Conservation (phyloP, 2,888 invertebrate genomes). For the Eumacrocentrus americanus region DNA sequence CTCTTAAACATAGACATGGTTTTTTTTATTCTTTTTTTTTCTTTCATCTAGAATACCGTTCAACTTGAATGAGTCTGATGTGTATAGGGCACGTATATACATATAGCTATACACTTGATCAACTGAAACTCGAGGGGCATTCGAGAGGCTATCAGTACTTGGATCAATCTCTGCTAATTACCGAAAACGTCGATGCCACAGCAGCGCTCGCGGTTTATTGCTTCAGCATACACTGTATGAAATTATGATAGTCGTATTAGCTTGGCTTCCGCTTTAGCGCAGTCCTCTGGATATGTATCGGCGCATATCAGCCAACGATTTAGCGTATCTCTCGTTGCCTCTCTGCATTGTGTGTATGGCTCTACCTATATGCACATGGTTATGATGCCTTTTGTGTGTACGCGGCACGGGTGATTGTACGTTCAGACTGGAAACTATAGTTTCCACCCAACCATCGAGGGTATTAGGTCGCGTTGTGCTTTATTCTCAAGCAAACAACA, state of each 20-base stretch:
- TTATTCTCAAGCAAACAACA: background rate
- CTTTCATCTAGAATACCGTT: background rate
- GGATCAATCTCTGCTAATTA: slow-evolving; percentile 39
- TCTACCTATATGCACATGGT: background rate
- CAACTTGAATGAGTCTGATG: background rate
- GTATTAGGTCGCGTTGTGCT: slow-evolving; percentile 8
- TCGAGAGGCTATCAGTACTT: background rate
- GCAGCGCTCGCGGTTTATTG: slow-evolving; percentile 32
- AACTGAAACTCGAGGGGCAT: background rate
- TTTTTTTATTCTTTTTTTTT: background rate
- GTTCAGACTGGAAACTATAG: slow-evolving; percentile 22
- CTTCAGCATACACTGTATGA: slow-evolving; percentile 31
- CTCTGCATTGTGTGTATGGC: background rate
- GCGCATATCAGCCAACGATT: slow-evolving; percentile 1
- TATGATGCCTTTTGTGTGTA: background rate
- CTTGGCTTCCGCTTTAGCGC: background rate
- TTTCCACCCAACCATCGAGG: slow-evolving; percentile 4
- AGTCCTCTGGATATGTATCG: background rate
- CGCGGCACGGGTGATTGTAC: slow-evolving; percentile 13
- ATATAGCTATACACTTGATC: background rate
- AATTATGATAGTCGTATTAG: slow-evolving; percentile 39
- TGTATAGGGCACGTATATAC: background rate
- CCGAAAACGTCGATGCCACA: slow-evolving; percentile 33
- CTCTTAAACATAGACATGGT: background rate
- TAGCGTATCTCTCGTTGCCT: background rate